Evolutionary conservation across 2,797 vertebrate species (phyloP), one percentile per base, ranked within the genome.

Genomic region (Myotis planiceps): DNA sequence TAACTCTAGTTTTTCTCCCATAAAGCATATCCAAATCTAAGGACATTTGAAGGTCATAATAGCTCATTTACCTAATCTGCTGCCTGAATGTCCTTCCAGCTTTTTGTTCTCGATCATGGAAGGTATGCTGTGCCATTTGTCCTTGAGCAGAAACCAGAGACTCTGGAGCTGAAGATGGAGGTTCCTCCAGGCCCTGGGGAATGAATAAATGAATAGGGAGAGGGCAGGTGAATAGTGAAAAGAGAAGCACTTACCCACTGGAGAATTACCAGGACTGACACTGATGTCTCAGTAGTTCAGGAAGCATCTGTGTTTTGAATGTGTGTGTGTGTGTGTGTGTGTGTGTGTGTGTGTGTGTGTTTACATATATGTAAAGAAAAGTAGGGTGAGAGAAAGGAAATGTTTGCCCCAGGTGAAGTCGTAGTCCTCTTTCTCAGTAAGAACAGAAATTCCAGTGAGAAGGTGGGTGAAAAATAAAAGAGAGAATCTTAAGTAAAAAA

Each of bases 81-180:
- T 80, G 19, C 18, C 21, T 37, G 45, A 82, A 79, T 19, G 58
- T 80, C 82, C 83, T 95, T 71, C 4, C 32, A 88, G 37, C 21
- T 32, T 32, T 84, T 69, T 74, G 78, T 27, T 91, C 60, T 89
- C 66, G 49, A 55, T 94, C n/a, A 21, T 90, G 79, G n/a, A 47
- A 90, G 13, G n/a, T 23, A 49, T 60, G 23, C 51, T 95, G 27
- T 58, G 68, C 86, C 95, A 95, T 94, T 92, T 55, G 42, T 75
- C 47, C n/a, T 90, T 19, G 7, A n/a, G 39, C 2, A 88, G 53
- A 84, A 84, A 42, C 34, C 78, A 88, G 68, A 45, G 74, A 39
- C 63, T 75, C 27, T 88, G 92, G 49, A 95, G 79, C 34, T 92
- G 25, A 95, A 90, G 90, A 86, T 95, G 88, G 95, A 88, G 53